A percentile compares a stretch with the other conserved stretches of the same genome.
These are phyloP conservation scores for Octonoba sinensis DNA, from an alignment of 2,888 invertebrate species.

Conservation along the genomic window DNA sequence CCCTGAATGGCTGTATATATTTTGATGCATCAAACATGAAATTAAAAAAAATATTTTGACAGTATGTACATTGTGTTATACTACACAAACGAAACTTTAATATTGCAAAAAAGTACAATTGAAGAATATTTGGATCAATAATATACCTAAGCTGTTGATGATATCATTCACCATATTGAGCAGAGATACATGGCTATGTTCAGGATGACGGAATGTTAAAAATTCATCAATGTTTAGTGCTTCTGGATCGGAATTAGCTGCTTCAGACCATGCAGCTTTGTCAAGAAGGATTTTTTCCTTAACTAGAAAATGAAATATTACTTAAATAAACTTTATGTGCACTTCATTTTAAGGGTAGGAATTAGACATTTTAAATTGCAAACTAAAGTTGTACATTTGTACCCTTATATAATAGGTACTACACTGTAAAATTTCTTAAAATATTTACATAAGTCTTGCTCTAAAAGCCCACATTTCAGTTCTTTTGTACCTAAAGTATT, in stretches of 20 bases:
- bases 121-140: not conserved
- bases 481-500: too few species aligned
- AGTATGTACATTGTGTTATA: not conserved
- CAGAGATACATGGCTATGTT: conserved; percentile 80
- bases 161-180: conserved; percentile 82
- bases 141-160: conserved; percentile 79
- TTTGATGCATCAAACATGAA: not conserved
- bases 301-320: conserved; percentile 67
- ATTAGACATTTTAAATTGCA: too few species aligned
- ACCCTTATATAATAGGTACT: not conserved
- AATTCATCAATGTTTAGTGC: conserved; percentile 82
- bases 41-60: not conserved
- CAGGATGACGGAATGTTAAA: conserved; percentile 85
- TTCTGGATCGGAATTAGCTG: conserved; percentile 81
- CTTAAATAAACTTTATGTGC: not conserved
- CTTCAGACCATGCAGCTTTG: conserved; percentile 84
- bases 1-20: too few species aligned
- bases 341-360: too few species aligned
- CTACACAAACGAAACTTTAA: not conserved
- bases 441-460: too few species aligned
- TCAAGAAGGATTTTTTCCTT: conserved; percentile 82
- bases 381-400: too few species aligned
- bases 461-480: too few species aligned
- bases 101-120: not conserved
- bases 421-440: too few species aligned